Evolutionary conservation across 2,888 invertebrate genomes (phyloP), one percentile per base, ranked within the genome.

Genomic region (Coecobrya sp.): DNA sequence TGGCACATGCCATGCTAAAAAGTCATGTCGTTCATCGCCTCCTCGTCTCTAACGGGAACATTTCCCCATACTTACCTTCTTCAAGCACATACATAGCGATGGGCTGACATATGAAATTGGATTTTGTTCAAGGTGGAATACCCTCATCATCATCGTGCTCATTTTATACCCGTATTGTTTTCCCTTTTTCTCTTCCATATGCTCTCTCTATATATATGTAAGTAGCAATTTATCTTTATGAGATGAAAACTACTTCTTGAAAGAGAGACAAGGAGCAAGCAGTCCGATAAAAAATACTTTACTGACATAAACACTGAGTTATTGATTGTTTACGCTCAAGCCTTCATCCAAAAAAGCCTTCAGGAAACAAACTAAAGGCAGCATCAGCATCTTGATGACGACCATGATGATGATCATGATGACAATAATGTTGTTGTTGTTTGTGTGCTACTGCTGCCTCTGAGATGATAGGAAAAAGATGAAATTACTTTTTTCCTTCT

Each of bases 41-140:
- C 91, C 70, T 91, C 79, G 86, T 81, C 68, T 91, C 86, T 82
- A 65, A 25, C 68, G 86, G 68, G 68, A 86, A 70, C 79, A 68
- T 91, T 91, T 91, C 86, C 52, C 19, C 7, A 36, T 36, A 36
- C 36, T 36, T 36, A 81, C 82, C 79, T 81, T 86, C 91, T 91
- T 86, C 81, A 68, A 91, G 91, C 91, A 86, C 1, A n/a, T 91
- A 86, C 1, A n/a, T 91, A 91, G 81, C 91, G 91, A 91, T n/a
- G n/a, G 91, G 91, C 79, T 91, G 91, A 91, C 91, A 86, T 91
- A 86, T 86, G 86, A 86, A 91, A 91, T 91, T 91, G 91, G 91
- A 91, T 91, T 91, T 91, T 91, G 62, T 91, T 91, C 91, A 86
- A 91, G 91, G 86, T 91, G 79, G 90, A 91, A 62, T 86, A 62